Percentiles rank a stretch among this genome's conserved stretches.
Evolutionary conservation across 2,888 invertebrate genomes (phyloP).

Genomic region (Chymomyza fuscimana): DNA sequence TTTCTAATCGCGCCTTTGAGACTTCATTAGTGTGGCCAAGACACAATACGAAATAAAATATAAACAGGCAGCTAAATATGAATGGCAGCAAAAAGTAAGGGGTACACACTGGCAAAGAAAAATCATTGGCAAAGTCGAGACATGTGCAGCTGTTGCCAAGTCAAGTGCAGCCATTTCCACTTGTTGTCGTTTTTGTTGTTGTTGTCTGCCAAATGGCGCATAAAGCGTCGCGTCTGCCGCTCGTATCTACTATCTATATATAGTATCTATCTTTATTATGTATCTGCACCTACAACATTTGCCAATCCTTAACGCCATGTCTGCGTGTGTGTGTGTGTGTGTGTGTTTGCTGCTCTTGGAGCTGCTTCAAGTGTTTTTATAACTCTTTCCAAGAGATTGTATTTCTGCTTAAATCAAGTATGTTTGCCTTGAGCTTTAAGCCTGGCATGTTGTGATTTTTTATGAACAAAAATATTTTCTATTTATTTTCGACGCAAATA

Average conservation of each 20-base stretch:
- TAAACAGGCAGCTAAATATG: constrained; percentile 46
- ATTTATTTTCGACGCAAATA: not conserved
- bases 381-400: constrained; percentile 49
- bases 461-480: constrained; percentile 25
- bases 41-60: constrained; percentile 2
- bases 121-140: constrained; percentile 27
- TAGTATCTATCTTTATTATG: not conserved
- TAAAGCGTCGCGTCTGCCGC: constrained; percentile 41
- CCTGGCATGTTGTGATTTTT: constrained; percentile 69
- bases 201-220: constrained; percentile 70
- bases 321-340: constrained; percentile 49
- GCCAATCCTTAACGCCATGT: not conserved
- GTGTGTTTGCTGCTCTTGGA: constrained; percentile 56
- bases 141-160: constrained; percentile 52
- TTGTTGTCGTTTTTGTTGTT: constrained; percentile 27
- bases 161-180: constrained; percentile 53
- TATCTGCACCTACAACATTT: not conserved
- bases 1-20: constrained; percentile 73
- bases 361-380: constrained; percentile 62
- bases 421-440: constrained; percentile 70
- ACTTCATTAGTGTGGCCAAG: constrained; percentile 64
- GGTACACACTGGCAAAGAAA: constrained; percentile 1
- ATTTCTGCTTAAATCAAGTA: constrained; percentile 63
- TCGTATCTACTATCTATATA: not conserved
- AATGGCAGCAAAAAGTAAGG: constrained; percentile 35